Base-by-base conservation (phyloP, 1,140 invertebrate species). In the Whitmania pigra region DNA sequence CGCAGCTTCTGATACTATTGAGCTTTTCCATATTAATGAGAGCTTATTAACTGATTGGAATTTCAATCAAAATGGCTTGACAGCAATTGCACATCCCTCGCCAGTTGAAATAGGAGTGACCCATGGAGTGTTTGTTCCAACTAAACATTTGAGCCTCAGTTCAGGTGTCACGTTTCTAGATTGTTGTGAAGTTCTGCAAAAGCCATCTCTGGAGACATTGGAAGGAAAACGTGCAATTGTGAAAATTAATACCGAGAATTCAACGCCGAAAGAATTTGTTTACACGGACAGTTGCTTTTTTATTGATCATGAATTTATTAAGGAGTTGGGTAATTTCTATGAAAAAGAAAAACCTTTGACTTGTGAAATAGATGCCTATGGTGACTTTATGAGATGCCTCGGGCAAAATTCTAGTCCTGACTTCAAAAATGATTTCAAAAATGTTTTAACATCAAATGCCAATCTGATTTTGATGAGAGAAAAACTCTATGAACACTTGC, bases 271-370 rank as follows among this genome's bases (percentile, higher is more conserved):
- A 53, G 71, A 36, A 17, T 68, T 75, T 36, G 81, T 80, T 13
- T 85, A 81, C 72, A 85, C 83, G 31, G 84, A 85, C 72, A 85
- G 84, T 74, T 78, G 78, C 25, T 85, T 83, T 72, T 84, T 79
- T 73, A 84, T 84, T 77, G 79, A 78, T 40, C 77, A 76, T 63
- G 76, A 79, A 36, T 75, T 85, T n/a, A 75, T 79, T 0, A 77
- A 78, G 53, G 80, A 78, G 74, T 74, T 84, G 31, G 66, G 84
- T 1, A 67, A 78, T 6, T 81, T 82, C 66, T 78, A 78, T 17
- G 75, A 78, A 60, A 72, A 74, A 13, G 71, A 78, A 63, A 75
- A 78, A 31, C 75, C 77, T 17, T 67, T 83, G n/a, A 74, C 73
- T 18, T 80, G 79, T 76, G 84, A 85, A 77, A 80, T 84, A 66